Evolutionary conservation across 2,113 vertebrate genomes (phyloP), one percentile per base, ranked within the genome.

Genomic region (Lasiurus cinereus): DNA sequence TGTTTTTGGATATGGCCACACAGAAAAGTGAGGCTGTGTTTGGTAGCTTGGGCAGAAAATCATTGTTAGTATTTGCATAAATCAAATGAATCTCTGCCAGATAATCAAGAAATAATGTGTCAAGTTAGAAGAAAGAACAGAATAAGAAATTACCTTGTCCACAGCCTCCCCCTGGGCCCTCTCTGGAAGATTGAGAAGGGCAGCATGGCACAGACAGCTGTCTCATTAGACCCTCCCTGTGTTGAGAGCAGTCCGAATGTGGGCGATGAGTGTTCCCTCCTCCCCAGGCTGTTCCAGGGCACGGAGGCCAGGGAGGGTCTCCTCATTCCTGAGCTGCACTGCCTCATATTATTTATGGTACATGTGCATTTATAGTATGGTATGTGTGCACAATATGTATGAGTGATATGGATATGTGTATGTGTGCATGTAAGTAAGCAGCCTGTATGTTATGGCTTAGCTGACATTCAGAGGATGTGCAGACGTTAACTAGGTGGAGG

Each of bases 11-110:
- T 74, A 27, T 76, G 76, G 24, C 8, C 39, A 73, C 46, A 50
- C 2, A 73, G 77, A 80, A 3, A 88, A 46, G 36, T 67, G 21
- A 95, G 39, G 24, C 31, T 77, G 29, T 27, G 3, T 69, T 73
- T 62, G 50, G 33, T 31, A 73, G 66, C n/a, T 39, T 78, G 48
- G 27, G 31, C 8, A 77, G 59, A 22, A 90, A 97, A 69, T 15
- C 4, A 76, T 54, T 80, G 43, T 16, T 90, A 24, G 67, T 70
- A 77, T 85, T 69, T 84, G 52, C 22, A 90, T 70, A 92, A 74
- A 12, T 18, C 56, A 64, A 78, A 82, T 72, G 50, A 56, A 86
- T 69, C 59, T 85, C 36, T 89, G n/a, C 27, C 11, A 77, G 10
- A 2, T 77, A 86, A 82, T 39, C 62, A 83, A 87, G 76, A 83